A percentile compares a stretch with the other conserved stretches of the same genome.
Conservation (phyloP, 2,113 vertebrate genomes). For the Mesitornis unicolor region DNA sequence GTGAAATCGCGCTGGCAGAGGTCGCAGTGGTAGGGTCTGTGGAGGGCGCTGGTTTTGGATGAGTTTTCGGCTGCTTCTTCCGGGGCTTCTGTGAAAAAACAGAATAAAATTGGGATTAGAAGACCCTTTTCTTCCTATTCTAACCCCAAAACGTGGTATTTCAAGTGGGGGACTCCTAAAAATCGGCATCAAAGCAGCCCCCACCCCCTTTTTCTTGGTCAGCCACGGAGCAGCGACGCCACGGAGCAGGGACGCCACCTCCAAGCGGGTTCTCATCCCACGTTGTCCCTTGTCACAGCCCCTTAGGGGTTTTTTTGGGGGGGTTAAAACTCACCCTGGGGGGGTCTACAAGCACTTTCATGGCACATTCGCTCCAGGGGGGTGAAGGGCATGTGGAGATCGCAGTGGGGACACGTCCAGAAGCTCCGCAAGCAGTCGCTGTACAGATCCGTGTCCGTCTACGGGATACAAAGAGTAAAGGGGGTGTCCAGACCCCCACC, state of each 20-base stretch:
- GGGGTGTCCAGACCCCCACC: background rate
- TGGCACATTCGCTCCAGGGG: conserved; percentile 88
- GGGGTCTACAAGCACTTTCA: conserved; percentile 73
- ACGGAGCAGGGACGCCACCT: no score
- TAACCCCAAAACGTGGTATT: no score
- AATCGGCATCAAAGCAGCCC: no score
- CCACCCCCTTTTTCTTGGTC: no score
- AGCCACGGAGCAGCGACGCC: no score
- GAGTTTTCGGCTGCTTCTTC: background rate
- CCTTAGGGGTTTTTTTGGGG: no score
- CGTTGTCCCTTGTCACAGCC: background rate
- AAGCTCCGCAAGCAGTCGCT: conserved; percentile 88
- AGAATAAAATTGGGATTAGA: background rate
- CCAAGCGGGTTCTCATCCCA: no score
- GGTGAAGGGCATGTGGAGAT: conserved; percentile 86
- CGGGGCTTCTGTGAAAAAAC: background rate
- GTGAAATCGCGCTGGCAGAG: conserved; percentile 79
- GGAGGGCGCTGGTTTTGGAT: conserved; percentile 58
- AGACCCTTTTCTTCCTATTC: no score
- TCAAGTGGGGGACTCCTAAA: no score
- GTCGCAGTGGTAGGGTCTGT: conserved; percentile 80
- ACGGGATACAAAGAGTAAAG: accelerated
- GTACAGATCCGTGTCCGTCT: conserved; percentile 87
- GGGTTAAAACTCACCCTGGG: background rate
- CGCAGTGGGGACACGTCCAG: conserved; percentile 89